These are phyloP conservation scores for Umimayanthus kanabou DNA, from an alignment of 92 coral and sea anemone species.

Conservation along the genomic window DNA sequence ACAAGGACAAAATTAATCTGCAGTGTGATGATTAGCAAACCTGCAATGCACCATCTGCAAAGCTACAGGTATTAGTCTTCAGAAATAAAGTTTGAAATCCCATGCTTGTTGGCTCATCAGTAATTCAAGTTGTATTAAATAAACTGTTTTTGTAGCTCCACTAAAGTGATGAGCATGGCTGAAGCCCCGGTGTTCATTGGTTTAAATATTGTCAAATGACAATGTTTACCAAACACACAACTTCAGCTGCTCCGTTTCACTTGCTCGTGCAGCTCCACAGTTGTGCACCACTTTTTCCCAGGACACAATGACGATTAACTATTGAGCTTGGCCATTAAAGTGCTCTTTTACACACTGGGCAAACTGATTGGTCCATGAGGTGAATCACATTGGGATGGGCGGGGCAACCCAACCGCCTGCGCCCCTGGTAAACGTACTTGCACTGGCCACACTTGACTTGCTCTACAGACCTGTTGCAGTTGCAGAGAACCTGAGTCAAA, in stretches of 20 bases:
- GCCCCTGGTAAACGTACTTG: slow-evolving; percentile 54
- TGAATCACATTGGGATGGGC: slow-evolving; percentile 62
- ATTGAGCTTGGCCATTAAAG: slow-evolving; percentile 5
- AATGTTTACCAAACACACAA: not conserved
- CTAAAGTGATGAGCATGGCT: too few relatives aligned
- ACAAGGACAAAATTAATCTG: too few relatives aligned
- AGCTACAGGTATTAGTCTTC: too few relatives aligned
- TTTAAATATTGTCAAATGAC: not conserved
- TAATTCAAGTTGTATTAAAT: too few relatives aligned
- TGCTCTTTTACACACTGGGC: slow-evolving; percentile 61
- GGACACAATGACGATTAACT: too few relatives aligned
- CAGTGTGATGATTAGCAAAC: too few relatives aligned
- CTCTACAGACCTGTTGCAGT: slow-evolving; percentile 57
- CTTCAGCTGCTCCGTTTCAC: not conserved
- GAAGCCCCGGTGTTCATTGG: not conserved
- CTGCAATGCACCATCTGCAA: too few relatives aligned
- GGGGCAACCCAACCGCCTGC: slow-evolving; percentile 51
- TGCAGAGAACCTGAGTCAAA: slow-evolving; percentile 47
- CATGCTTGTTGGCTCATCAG: not conserved
- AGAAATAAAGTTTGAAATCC: too few relatives aligned
- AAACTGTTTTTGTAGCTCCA: not conserved
- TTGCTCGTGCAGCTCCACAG: not conserved
- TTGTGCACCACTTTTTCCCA: too few relatives aligned
- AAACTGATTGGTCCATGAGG: slow-evolving; percentile 63
- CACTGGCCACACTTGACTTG: slow-evolving; percentile 53